Conservation (phyloP, 2,888 invertebrate species). For the Parochlus steinenii region DNA sequence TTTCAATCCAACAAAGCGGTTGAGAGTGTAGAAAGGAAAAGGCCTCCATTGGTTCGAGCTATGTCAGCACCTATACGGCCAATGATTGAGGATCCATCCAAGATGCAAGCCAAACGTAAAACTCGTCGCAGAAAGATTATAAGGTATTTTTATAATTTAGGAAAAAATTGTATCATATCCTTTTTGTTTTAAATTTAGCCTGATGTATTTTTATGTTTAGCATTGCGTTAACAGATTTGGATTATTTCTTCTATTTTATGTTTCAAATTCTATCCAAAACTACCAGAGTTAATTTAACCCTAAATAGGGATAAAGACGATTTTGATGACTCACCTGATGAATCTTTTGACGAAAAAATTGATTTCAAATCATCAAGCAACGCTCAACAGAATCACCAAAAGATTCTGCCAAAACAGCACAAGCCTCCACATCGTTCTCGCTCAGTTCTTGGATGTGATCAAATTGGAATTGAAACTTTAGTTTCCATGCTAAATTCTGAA, state of each 20-base stretch:
- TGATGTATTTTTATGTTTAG: not conserved
- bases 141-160: not conserved
- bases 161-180: not conserved
- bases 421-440: conserved; percentile 21
- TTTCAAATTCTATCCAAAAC: no score
- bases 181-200: not conserved
- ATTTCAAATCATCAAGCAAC: conserved; percentile 15
- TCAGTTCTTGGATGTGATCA: conserved; percentile 24
- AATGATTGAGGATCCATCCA: conserved; percentile 18
- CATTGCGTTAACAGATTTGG: conserved; percentile 3
- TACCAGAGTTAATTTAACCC: conserved; percentile 12
- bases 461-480: conserved; percentile 42
- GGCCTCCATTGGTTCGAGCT: no score
- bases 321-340: conserved; percentile 13
- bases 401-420: not conserved
- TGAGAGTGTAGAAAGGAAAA: no score
- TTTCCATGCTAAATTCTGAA: conserved; percentile 46
- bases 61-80: conserved; percentile 31
- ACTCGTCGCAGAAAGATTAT: conserved; percentile 18
- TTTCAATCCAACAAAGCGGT: no score
- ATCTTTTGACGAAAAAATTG: conserved; percentile 15
- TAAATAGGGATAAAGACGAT: conserved; percentile 11
- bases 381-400: conserved; percentile 10
- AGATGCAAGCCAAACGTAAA: conserved; percentile 14
- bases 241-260: not conserved